These are phyloP conservation scores for Tyrophagus putrescentiae DNA, from an alignment of 1,140 invertebrate species.

Conservation along the genomic window DNA sequence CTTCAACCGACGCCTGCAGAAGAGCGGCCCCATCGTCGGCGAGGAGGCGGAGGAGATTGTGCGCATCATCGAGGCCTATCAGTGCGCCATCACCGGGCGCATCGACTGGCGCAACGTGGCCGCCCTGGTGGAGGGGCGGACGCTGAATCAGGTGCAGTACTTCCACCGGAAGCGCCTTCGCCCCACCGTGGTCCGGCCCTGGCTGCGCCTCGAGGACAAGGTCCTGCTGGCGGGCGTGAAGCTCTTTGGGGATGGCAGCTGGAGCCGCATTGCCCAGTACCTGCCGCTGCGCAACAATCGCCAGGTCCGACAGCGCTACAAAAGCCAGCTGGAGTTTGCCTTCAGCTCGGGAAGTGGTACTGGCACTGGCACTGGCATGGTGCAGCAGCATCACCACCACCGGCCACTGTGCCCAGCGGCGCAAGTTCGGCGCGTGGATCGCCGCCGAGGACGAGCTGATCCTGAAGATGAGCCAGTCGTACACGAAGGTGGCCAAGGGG, in stretches of 20 bases:
- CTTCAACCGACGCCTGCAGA: slow-evolving; percentile 10
- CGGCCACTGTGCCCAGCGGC: too few relatives aligned
- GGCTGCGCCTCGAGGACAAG: slow-evolving; percentile 20
- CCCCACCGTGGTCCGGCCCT: background rate
- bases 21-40: slow-evolving; percentile 3
- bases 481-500: background rate
- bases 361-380: too few relatives aligned
- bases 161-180: slow-evolving; percentile 10
- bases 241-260: background rate
- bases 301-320: slow-evolving; percentile 23
- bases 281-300: slow-evolving; percentile 21
- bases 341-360: too few relatives aligned
- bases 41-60: slow-evolving; percentile 14
- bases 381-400: too few relatives aligned
- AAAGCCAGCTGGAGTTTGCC: slow-evolving; percentile 6
- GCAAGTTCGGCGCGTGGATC: slow-evolving; percentile 18
- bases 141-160: slow-evolving; percentile 15
- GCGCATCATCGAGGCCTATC: background rate
- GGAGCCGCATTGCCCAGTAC: slow-evolving; percentile 5
- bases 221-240: slow-evolving; percentile 18
- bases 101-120: slow-evolving; percentile 24
- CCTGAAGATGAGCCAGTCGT: background rate
- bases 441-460: slow-evolving; percentile 10
- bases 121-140: slow-evolving; percentile 18
- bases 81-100: slow-evolving; percentile 3